Base-by-base conservation (phyloP, 1,140 invertebrate species). In the Euura lappo region DNA sequence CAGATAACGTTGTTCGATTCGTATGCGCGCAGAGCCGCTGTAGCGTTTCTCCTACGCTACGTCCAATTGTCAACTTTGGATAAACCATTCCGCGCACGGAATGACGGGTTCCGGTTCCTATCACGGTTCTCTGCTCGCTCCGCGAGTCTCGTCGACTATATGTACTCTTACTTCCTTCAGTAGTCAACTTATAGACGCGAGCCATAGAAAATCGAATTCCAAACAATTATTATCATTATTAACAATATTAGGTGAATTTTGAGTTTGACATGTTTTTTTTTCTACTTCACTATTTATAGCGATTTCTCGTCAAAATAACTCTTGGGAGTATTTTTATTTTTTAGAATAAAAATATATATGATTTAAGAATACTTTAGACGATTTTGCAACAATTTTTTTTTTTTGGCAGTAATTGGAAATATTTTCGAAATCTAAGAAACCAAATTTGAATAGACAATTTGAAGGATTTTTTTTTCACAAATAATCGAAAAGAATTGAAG, bases 61-160 rank as follows among this genome's bases (percentile, higher is more conserved):
- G 76, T 77, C 77, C 83, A 79, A 44, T 44, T 44, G 28, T 68
- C 66, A 10, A 28, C 10, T 78, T 81, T 79, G 76, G 66, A 75
- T 80, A 83, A 76, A 79, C 79, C 74, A 85, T 85, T 85, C 84
- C 77, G 78, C 77, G 80, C 84, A 84, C 84, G 84, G 74, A 83
- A 65, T 71, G 68, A 46, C 71, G 69, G 73, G 83, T 85, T 85
- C 84, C 83, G 84, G 84, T 85, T 85, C 82, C 84, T 84, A 84
- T 84, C 74, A 79, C 65, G 71, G 65, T n/a, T 60, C 8, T 1
- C 51, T 60, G 51, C 6, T n/a, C 6, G 51, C 13, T n/a, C 28
- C 28, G 28, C 28, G 28, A 28, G 28, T 28, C 28, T 28, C 28
- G 28, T 28, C 0, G 1, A 28, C 28, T 28, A 28, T 28, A 28